Evolutionary conservation across 2,113 vertebrate genomes (phyloP), one percentile per base, ranked within the genome.

Genomic region (Chauna torquata): DNA sequence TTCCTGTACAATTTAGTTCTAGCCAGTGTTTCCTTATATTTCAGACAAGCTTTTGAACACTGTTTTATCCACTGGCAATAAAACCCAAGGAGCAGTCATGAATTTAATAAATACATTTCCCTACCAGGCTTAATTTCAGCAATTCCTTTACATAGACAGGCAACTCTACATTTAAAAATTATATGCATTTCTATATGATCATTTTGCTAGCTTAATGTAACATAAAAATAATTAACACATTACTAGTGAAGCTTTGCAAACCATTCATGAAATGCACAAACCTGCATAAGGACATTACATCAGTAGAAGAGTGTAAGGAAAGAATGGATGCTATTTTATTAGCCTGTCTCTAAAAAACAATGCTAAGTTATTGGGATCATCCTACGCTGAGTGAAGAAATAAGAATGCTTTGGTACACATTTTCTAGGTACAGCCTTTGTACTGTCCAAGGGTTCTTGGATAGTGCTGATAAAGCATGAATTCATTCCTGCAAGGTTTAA

Each of bases 221-320:
- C 13, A 55, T 13, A 27, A 68, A 70, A 82, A 70, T 28, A 83
- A 86, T 34, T n/a, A 30, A 82, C 30, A 14, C 11, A 8, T 36
- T 54, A 40, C 22, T 23, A 22, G 34, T 5, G 11, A 76, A 32
- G 27, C 32, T 85, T 5, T 80, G 42, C 40, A 85, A 58, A 47
- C 24, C 44, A 32, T 28, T 42, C 10, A 25, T 18, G 40, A 70
- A 72, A 85, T 2, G 61, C 27, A 68, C 30, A 45, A 49, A 66
- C 1, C 0, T 44, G 25, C 27, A 20, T 0, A 15, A 57, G 52
- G 38, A 15, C 5, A 49, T 82, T 36, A 0, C 0, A 5, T 27
- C 50, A 86, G 54, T 0, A 27, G 13, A 70, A 27, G 9, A 64
- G 9, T 2, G 16, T 1, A 74, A 86, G 28, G 24, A 42, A 70